Base-by-base conservation (phyloP, 2,888 invertebrate species). In the Exocentrus adspersus region DNA sequence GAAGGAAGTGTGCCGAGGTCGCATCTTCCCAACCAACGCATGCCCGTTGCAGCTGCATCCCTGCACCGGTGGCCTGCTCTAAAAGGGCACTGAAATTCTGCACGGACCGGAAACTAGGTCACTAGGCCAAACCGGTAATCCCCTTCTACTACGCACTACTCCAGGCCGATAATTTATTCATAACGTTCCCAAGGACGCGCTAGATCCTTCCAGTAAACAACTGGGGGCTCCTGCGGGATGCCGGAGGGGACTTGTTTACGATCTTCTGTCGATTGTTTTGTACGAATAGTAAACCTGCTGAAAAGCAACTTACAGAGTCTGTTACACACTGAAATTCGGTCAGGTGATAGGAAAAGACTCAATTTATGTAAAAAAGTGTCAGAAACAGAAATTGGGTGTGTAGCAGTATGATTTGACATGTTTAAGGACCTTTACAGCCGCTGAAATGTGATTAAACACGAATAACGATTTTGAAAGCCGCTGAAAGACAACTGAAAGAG, bases 11-110 rank as follows among this genome's bases (percentile, higher is more conserved):
- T 42, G 57, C 30, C 61, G 54, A 54, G 61, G 61, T 48, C 54
- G 59, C 54, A 56, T 30, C 52, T 43, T 28, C 32, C 32, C 43
- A 57, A 61, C 32, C 43, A 57, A 61, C 60, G 61, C 64, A 64
- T 58, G 57, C 56, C 57, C 28, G 43, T 30, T 52, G 56, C 57
- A 64, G 52, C 56, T 61, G 60, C 60, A 56, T 30, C 60, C 60
- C 60, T 64, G 64, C 56, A 60, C 60, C 24, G 46, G 32, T 57
- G 46, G 42, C 56, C 56, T 62, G 30, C 50, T 24, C 6, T 12
- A 37, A n/a, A 61, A 50, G 64, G 64, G 30, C 53, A 48, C 5
- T 42, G 48, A 41, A 58, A 48, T 48, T 51, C 32, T 41, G 51
- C 28, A 32, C 37, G 46, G 48, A 48, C 52, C 41, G 12, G 51